phyloP scores from a whole-genome alignment of 2,888 invertebrate genomes.

The Folsomia manolachei region DNA sequence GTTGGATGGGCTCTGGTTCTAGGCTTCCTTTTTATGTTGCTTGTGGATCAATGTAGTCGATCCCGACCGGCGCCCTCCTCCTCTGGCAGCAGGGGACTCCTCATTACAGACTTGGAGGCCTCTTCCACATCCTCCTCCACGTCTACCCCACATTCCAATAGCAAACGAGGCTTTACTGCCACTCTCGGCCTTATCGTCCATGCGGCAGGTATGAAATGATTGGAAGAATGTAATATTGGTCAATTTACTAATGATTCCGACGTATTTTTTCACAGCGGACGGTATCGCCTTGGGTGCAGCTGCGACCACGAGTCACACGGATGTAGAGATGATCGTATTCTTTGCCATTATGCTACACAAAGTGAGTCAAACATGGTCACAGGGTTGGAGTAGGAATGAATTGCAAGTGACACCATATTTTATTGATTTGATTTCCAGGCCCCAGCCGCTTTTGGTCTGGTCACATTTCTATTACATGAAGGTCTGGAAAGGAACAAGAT shows the following conservation, averaged over 20 bases:
- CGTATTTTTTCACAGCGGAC: conserved; percentile 66
- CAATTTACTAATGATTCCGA: too few relatives aligned
- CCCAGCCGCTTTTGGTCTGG: conserved; percentile 96
- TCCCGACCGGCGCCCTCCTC: conserved; percentile 57
- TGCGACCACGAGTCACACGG: conserved; percentile 90
- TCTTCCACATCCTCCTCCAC: conserved; percentile 28
- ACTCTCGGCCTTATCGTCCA: conserved; percentile 97
- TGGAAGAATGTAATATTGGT: neutral
- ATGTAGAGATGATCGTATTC: conserved; percentile 96
- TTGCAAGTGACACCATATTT: neutral
- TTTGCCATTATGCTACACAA: conserved; percentile 99
- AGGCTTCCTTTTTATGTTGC: conserved; percentile 96
- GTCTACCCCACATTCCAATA: conserved; percentile 41
- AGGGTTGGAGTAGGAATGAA: neutral
- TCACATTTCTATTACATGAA: conserved; percentile 94
- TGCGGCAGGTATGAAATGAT: conserved; percentile 70
- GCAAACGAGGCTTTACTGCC: conserved; percentile 71
- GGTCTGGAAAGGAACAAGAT: conserved; percentile 86
- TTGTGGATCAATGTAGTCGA: conserved; percentile 81
- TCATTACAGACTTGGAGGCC: conserved; percentile 39
- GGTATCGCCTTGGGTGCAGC: conserved; percentile 98
- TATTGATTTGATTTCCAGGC: conserved; percentile 65
- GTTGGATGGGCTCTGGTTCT: conserved; percentile 91
- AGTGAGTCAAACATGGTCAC: conserved; percentile 54
- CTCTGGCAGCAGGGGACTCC: neutral